These are phyloP conservation scores for Anser cygnoides DNA, from an alignment of 2,113 vertebrate genomes.

Conservation along the genomic window DNA sequence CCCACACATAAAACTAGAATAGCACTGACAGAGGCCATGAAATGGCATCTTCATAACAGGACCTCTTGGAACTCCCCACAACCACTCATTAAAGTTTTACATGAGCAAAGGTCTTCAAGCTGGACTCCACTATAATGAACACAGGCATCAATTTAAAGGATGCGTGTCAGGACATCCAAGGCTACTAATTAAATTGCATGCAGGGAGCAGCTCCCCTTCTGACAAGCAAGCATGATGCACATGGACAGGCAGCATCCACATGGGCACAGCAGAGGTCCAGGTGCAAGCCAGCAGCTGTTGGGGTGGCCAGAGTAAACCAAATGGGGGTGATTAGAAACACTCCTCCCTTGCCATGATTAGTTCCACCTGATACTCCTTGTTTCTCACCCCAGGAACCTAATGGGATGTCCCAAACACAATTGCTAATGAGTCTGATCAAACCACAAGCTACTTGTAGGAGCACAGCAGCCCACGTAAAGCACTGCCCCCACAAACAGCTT, in stretches of 20 bases:
- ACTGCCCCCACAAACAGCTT: background rate
- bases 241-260: background rate
- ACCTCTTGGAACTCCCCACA: background rate
- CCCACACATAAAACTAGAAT: background rate
- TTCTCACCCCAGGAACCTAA: background rate
- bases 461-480: background rate
- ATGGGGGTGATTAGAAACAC: rapidly evolving
- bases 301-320: background rate
- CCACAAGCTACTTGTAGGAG: no score
- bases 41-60: background rate
- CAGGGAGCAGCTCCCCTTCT: background rate
- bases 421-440: background rate
- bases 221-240: background rate
- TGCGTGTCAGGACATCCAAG: background rate
- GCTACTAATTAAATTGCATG: background rate
- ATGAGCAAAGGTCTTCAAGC: background rate
- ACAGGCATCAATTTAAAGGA: background rate
- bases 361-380: background rate
- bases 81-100: background rate
- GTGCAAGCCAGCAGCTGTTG: no score
- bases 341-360: background rate
- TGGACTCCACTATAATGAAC: background rate
- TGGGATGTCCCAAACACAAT: background rate
- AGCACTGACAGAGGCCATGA: background rate
- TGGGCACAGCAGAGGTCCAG: background rate